phyloP scores from a whole-genome alignment of 2,113 vertebrate species.

The Talpa occidentalis region DNA sequence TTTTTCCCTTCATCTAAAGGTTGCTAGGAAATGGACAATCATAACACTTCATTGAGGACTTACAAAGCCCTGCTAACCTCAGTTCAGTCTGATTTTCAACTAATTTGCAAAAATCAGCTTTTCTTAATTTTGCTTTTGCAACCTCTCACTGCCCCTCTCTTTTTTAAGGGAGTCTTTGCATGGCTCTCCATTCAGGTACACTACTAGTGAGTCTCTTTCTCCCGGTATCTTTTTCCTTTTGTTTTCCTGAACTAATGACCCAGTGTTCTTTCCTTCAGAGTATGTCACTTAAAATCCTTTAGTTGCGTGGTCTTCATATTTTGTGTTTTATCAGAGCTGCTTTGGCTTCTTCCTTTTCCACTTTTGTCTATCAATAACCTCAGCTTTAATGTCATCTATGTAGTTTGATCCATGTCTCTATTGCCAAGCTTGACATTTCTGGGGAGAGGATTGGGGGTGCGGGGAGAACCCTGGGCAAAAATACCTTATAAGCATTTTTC shows the following conservation, averaged over 20 bases:
- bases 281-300: background rate
- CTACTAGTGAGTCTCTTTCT: background rate
- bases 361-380: background rate
- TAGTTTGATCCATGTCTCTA: background rate
- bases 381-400: background rate
- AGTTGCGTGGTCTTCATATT: background rate
- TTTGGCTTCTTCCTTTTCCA: background rate
- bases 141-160: background rate
- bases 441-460: rapidly evolving
- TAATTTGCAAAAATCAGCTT: background rate
- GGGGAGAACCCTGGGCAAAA: background rate
- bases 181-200: background rate
- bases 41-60: background rate
- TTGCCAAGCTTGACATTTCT: background rate
- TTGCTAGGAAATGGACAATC: background rate
- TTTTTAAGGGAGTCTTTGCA: background rate
- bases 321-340: background rate
- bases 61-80: background rate
- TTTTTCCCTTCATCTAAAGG: background rate
- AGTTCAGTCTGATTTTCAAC: background rate
- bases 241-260: background rate
- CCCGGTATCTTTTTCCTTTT: background rate
- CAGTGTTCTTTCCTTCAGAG: background rate
- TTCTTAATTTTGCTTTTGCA: background rate
- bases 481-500: background rate